These are phyloP conservation scores for Caenorhabditis elegans DNA, from an alignment of 1,140 invertebrate genomes.

Conservation along the genomic window DNA sequence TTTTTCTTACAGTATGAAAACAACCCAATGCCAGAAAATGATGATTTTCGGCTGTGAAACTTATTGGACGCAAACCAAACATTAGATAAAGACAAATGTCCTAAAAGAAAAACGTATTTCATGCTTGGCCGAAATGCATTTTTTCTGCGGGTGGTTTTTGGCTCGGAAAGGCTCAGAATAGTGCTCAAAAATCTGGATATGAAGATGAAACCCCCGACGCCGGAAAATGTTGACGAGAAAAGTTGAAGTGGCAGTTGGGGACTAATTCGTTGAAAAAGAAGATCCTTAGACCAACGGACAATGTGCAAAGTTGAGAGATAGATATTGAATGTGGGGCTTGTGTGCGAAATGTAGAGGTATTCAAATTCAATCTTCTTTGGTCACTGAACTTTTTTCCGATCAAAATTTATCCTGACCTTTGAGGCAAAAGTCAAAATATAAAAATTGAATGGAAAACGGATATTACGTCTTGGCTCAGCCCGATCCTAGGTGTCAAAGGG, in stretches of 20 bases:
- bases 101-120: constrained; percentile 25
- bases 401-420: constrained; percentile 2
- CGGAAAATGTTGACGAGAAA: background rate
- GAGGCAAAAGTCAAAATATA: background rate
- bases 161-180: no score
- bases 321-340: background rate
- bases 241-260: constrained; percentile 30
- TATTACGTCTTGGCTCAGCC: constrained; percentile 12
- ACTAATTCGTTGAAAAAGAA: background rate
- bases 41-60: background rate
- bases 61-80: constrained; percentile 10
- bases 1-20: no score
- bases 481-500: no score
- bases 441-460: constrained; percentile 11
- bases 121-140: constrained; percentile 22
- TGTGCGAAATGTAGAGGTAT: background rate
- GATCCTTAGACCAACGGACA: background rate
- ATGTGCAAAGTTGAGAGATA: background rate
- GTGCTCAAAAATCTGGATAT: constrained; percentile 3
- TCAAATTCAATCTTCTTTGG: constrained; percentile 22
- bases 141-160: constrained; percentile 3
- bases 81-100: constrained; percentile 27
- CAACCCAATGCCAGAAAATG: background rate
- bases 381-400: background rate
- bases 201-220: background rate